Conservation (phyloP, 2,797 vertebrate species). For the Phataginus tricuspis region DNA sequence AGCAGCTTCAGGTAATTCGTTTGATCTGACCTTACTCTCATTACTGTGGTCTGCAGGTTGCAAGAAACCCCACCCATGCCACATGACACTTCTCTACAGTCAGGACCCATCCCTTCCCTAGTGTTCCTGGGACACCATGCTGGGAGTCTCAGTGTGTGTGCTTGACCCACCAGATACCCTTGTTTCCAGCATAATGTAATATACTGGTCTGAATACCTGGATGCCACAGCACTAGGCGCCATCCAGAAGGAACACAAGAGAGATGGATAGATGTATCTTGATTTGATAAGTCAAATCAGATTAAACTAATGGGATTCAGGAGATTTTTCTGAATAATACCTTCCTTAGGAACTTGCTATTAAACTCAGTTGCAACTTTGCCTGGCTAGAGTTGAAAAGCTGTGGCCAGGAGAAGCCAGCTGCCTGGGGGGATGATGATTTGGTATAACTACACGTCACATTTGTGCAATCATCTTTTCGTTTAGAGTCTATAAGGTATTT, state of each 20-base stretch:
- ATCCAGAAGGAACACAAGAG: slow-evolving; percentile 23
- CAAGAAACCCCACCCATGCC: background rate
- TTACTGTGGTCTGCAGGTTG: background rate
- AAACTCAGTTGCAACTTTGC: slow-evolving; percentile 1
- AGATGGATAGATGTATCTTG: slow-evolving; percentile 63
- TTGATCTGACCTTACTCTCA: background rate
- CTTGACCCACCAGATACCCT: slow-evolving; percentile 36
- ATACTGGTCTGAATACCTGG: slow-evolving; percentile 48
- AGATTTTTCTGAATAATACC: slow-evolving; percentile 60
- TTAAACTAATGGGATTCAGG: slow-evolving; percentile 75
- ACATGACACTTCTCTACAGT: background rate
- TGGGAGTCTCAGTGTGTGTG: background rate
- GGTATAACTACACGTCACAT: background rate
- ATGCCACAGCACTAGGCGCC: slow-evolving; percentile 1
- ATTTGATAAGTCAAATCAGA: slow-evolving; percentile 78
- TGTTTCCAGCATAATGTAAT: slow-evolving; percentile 43
- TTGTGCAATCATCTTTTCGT: background rate
- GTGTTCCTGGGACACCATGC: background rate
- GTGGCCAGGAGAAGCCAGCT: background rate
- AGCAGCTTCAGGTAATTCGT: background rate
- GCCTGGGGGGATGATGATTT: too few species aligned
- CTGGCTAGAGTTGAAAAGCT: background rate
- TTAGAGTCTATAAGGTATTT: background rate
- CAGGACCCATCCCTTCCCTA: background rate
- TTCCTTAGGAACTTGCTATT: slow-evolving; percentile 44